Percentiles rank a stretch among this genome's conserved stretches.
Evolutionary conservation across 2,888 invertebrate species (phyloP).

Genomic region (Lymantria monacha): DNA sequence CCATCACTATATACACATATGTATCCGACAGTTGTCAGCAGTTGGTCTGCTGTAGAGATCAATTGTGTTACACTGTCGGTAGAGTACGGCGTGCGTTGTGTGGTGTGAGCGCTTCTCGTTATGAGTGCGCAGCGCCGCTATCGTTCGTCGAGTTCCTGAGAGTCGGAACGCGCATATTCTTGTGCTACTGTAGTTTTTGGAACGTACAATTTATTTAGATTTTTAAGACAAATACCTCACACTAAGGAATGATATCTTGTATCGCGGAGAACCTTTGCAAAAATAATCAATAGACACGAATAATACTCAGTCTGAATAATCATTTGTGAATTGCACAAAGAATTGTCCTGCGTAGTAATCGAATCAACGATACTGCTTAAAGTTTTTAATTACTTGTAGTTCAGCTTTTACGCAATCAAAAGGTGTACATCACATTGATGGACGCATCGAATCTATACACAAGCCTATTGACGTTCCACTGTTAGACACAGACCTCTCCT

Average conservation of each 20-base stretch:
- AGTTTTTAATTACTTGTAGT: too few species aligned
- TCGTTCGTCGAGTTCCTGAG: conserved; percentile 61
- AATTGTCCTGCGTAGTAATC: too few species aligned
- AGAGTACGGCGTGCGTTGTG: conserved; percentile 49
- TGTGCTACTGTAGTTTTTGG: conserved; percentile 67
- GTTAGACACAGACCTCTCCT: too few species aligned
- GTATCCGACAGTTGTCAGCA: conserved; percentile 73
- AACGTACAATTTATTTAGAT: conserved; percentile 50
- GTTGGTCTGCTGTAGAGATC: conserved; percentile 35
- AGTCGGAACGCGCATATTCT: conserved; percentile 57
- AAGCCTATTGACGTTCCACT: too few species aligned
- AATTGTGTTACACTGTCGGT: conserved; percentile 75
- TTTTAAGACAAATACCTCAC: too few species aligned
- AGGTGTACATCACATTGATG: too few species aligned
- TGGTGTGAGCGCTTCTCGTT: conserved; percentile 52
- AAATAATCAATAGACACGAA: background rate
- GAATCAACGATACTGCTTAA: too few species aligned
- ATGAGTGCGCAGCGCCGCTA: conserved; percentile 50
- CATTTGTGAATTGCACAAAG: too few species aligned
- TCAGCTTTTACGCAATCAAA: too few species aligned
- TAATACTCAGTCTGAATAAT: background rate
- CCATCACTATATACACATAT: background rate
- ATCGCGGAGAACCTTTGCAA: too few species aligned
- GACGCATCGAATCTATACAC: too few species aligned
- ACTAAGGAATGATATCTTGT: too few species aligned